A percentile compares a stretch with the other conserved stretches of the same genome.
phyloP scores from a whole-genome alignment of 2,888 invertebrate genomes.

The Beris chalybata region DNA sequence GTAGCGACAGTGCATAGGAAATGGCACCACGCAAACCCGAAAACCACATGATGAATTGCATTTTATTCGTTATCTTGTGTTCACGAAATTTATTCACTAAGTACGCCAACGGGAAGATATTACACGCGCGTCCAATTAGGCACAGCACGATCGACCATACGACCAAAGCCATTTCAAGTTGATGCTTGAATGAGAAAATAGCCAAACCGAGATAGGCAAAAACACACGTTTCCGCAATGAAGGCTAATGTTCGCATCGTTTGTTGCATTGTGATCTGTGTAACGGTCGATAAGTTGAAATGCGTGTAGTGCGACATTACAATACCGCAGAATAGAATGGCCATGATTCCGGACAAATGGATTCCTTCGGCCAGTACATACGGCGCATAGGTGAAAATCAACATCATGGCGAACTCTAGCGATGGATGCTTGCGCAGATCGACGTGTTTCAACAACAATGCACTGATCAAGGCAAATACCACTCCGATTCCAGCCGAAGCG shows the following conservation, averaged over 20 bases:
- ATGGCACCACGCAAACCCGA: conserved; percentile 95
- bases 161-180: conserved; percentile 87
- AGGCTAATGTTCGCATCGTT: conserved; percentile 95
- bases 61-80: conserved; percentile 96
- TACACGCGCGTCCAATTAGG: conserved; percentile 90
- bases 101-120: conserved; percentile 93
- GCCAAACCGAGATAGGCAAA: conserved; percentile 87
- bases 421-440: conserved; percentile 95
- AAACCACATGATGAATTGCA: conserved; percentile 99
- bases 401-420: conserved; percentile 98
- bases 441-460: conserved; percentile 92
- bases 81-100: conserved; percentile 95
- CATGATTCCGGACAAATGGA: conserved; percentile 97
- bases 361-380: conserved; percentile 96
- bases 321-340: conserved; percentile 98
- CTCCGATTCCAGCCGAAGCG: conserved; percentile 96
- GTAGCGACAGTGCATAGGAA: conserved; percentile 95
- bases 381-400: conserved; percentile 98
- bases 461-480: conserved; percentile 90
- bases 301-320: conserved; percentile 99
- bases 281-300: conserved; percentile 95
- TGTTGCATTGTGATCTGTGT: conserved; percentile 99
- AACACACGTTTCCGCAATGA: conserved; percentile 97
- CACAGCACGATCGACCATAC: conserved; percentile 94
- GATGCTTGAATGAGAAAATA: conserved; percentile 87